Evolutionary conservation across 2,113 vertebrate genomes (phyloP), one percentile per base, ranked within the genome.

Genomic region (Archilochus colubris): DNA sequence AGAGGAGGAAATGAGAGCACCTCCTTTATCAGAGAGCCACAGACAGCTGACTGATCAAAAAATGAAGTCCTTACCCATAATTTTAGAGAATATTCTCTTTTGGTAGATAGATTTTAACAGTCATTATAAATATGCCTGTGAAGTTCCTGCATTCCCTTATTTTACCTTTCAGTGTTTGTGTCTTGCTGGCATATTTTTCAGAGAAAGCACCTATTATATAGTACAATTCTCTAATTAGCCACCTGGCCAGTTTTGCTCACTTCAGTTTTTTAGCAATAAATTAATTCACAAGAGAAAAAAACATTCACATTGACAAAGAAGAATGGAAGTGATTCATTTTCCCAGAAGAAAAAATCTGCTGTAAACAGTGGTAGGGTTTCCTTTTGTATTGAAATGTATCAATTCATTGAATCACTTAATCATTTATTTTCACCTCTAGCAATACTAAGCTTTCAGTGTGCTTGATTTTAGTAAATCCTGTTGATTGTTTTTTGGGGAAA

Each of bases 141-240:
- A 92, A 61, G 9, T 79, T 43, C 8, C 8, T 75, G 13, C 4
- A n/a, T 74, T 93, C 66, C 24, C 10, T 53, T 57, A 33, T 75
- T 85, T 84, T 91, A 20, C 82, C 40, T 73, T 93, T 89, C 82
- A 94, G 61, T 86, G 74, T 74, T 79, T 58, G 24, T 28, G 54
- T 86, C 76, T 67, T 48, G 31, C 30, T 91, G 87, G 12, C 17
- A 19, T 92, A 78, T 86, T 91, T 51, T 78, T 19, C 55, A 58
- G 22, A 53, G 63, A 89, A 72, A 43, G 55, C 8, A 38, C 4
- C 40, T 82, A 10, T 63, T 25, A 36, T 12, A 58, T 7, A 48
- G 53, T 84, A 69, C 15, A 36, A 33, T 14, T 48, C 80, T 91
- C 84, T 20, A 73, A 80, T 78, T 57, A 72, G 14, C 43, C 79